phyloP scores from a whole-genome alignment of 2,888 invertebrate species.

The Odontothrips loti region DNA sequence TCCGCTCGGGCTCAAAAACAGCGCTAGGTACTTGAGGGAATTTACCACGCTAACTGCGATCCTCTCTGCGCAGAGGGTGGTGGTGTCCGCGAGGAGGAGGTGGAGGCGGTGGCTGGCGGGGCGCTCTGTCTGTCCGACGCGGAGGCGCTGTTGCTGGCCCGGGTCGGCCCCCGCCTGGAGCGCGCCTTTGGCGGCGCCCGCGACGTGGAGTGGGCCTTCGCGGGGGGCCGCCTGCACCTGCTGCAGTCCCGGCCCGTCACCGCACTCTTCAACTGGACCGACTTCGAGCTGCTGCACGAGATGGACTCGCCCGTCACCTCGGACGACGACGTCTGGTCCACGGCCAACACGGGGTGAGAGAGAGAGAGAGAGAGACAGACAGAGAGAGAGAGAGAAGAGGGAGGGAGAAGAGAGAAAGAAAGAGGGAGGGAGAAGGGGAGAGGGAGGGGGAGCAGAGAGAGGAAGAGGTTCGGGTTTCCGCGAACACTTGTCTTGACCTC shows the following conservation, averaged over 20 bases:
- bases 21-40: no score
- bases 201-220: slow-evolving; percentile 78
- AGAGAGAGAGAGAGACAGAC: no score
- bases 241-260: slow-evolving; percentile 79
- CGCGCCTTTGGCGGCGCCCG: slow-evolving; percentile 62
- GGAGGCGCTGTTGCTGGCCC: slow-evolving; percentile 55
- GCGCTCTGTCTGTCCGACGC: slow-evolving; percentile 55
- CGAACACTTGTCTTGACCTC: not conserved
- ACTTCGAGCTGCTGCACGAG: slow-evolving; percentile 75
- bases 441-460: no score
- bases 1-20: no score
- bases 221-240: slow-evolving; percentile 57
- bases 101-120: slow-evolving; percentile 47
- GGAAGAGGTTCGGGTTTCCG: not conserved
- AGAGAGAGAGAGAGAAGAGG: no score
- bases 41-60: not conserved
- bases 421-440: no score
- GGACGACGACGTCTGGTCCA: slow-evolving; percentile 61
- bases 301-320: slow-evolving; percentile 63
- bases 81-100: slow-evolving; percentile 48
- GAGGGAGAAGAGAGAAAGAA: no score
- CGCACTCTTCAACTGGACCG: slow-evolving; percentile 65
- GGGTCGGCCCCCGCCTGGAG: slow-evolving; percentile 59
- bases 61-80: slow-evolving; percentile 41
- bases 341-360: slow-evolving; percentile 71